These are phyloP conservation scores for Luperina testacea DNA, from an alignment of 2,888 invertebrate genomes.

Conservation along the genomic window DNA sequence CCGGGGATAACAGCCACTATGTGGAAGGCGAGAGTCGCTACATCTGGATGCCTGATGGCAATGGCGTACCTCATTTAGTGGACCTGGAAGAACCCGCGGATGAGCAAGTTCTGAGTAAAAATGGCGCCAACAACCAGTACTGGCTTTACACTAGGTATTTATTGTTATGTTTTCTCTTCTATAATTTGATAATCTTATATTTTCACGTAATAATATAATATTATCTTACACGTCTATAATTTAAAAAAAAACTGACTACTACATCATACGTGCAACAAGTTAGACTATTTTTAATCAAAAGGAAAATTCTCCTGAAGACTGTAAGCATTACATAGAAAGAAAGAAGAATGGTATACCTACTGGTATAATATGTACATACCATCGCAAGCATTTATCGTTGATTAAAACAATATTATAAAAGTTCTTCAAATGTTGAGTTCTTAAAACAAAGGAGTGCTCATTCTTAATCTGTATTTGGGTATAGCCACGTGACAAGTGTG, in stretches of 20 bases:
- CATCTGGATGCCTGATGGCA: conserved; percentile 86
- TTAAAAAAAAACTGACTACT: not conserved
- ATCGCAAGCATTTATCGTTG: not conserved
- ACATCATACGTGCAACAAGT: not conserved
- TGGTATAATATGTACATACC: not conserved
- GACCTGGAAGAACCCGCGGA: conserved; percentile 78
- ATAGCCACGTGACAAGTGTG: not conserved
- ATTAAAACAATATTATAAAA: not conserved
- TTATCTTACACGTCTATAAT: not conserved
- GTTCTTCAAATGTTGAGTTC: not conserved
- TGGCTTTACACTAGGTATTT: conserved; percentile 79
- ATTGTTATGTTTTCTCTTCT: not conserved
- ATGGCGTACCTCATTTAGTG: conserved; percentile 78
- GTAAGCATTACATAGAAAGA: not conserved
- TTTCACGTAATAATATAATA: not conserved
- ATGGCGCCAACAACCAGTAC: conserved; percentile 81
- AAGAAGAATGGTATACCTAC: not conserved
- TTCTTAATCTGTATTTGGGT: not conserved
- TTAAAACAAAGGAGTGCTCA: not conserved
- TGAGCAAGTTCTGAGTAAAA: conserved; percentile 68
- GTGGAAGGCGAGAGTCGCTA: conserved; percentile 84
- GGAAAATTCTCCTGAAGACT: not conserved
- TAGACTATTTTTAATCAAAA: not conserved
- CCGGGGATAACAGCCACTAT: conserved; percentile 85
- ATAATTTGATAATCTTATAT: not conserved